Conservation (phyloP, 2,113 vertebrate species). For the Peromyscus leucopus region DNA sequence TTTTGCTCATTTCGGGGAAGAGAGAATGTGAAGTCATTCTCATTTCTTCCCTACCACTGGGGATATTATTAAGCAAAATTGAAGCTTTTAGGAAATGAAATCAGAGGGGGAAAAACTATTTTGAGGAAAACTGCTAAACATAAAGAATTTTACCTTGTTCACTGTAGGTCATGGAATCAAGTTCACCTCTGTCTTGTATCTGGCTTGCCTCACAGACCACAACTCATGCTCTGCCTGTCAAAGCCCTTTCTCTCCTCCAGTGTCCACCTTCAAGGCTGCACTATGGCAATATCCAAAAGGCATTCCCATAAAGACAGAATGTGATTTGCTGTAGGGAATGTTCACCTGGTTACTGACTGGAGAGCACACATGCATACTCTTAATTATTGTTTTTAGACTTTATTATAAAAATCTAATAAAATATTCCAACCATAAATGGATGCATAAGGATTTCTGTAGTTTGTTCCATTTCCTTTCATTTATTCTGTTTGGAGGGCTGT, state of each 20-base stretch:
- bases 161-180: not conserved
- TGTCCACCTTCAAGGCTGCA: not conserved
- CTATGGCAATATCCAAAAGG: not conserved
- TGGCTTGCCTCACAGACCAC: constrained; percentile 50
- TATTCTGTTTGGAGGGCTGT: not conserved
- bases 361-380: not conserved
- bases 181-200: not conserved
- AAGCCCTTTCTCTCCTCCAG: not conserved
- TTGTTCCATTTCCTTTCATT: constrained; percentile 15
- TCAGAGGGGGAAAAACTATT: not conserved
- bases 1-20: not conserved
- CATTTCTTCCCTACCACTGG: not conserved
- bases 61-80: not conserved
- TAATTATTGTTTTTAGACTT: constrained; percentile 49
- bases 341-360: not conserved
- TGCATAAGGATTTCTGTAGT: not conserved
- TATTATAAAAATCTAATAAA: constrained; percentile 42
- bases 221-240: constrained; percentile 49
- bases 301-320: not conserved
- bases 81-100: not conserved
- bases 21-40: constrained; percentile 14
- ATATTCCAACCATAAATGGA: not conserved
- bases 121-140: not conserved
- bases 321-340: not conserved
- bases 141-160: constrained; percentile 1